Evolutionary conservation across 2,888 invertebrate genomes (phyloP).

Genomic region (Hesperia comma): DNA sequence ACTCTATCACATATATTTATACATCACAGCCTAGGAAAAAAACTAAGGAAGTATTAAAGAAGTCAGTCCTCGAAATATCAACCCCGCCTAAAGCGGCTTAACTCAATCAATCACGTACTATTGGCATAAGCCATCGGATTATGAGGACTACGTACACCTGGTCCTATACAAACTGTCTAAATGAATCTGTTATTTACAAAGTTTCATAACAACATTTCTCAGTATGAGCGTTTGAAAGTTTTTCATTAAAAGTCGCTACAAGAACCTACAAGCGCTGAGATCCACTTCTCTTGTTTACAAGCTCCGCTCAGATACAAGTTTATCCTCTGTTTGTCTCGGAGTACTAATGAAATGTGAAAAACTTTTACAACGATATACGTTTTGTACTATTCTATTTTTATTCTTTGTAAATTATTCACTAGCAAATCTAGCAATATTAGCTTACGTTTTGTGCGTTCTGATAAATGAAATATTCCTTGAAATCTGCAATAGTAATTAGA

Average conservation of each 20-base stretch:
- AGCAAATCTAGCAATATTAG: no score
- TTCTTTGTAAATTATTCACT: not conserved
- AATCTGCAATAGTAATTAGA: no score
- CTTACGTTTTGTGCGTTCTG: no score
- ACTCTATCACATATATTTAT: no score
- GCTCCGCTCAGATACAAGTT: conserved; percentile 26
- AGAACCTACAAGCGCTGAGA: conserved; percentile 28
- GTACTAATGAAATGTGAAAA: conserved; percentile 19
- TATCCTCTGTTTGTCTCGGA: conserved; percentile 9
- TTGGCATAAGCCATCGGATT: not conserved
- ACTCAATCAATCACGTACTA: not conserved
- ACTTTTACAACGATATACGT: not conserved
- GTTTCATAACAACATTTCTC: not conserved
- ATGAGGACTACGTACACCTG: not conserved
- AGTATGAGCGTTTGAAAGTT: conserved; percentile 40
- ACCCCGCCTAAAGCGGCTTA: not conserved
- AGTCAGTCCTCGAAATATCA: not conserved
- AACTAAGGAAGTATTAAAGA: no score
- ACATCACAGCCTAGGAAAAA: no score
- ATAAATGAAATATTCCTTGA: no score
- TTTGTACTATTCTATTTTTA: not conserved
- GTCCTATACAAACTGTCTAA: not conserved
- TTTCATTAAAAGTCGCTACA: conserved; percentile 22
- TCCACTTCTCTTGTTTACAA: conserved; percentile 39
- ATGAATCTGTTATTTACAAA: not conserved